Evolutionary conservation across 1,140 invertebrate genomes (phyloP), one percentile per base, ranked within the genome.

Genomic region (Ridgeia piscesae): DNA sequence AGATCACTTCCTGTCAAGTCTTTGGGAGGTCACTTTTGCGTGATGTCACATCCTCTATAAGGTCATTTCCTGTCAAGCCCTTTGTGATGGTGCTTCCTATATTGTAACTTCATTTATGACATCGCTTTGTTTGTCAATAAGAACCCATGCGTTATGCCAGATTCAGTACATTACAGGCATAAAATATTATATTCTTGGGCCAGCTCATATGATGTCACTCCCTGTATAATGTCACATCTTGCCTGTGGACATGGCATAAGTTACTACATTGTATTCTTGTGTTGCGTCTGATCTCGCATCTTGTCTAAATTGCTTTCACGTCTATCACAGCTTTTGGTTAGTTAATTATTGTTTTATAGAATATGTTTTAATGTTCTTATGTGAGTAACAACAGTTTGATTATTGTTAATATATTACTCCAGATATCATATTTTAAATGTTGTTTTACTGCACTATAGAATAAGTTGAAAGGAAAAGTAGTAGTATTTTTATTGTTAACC

Each of bases 11-110:
- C 42, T 42, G 42, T 42, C n/a, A n/a, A n/a, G n/a, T n/a, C 4
- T 6, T 42, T 42, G 11, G 4, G 42, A 42, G 11, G 42, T 42
- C 42, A 42, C 42, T 42, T 42, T 11, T 42, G 42, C 11, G 11
- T 93, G 88, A 93, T 48, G 34, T 91, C 58, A 77, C 6, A 27
- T 77, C 58, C 58, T 14, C 2, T 77, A 31, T 77, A 2, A 77
- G 14, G 27, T 77, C 58, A 77, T 21, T 21, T 77, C 0, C 58
- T 77, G 14, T 77, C 58, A 77, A 9, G 4, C 27, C 58, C 58
- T 77, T 9, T 77, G 58, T 77, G 58, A 77, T 31, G 14, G 58
- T 77, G 4, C 2, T 31, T 77, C 27, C 58, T 21, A 21, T 77
- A 21, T 21, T 77, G 17, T 77, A 77, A 77, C 58, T 77, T 77